phyloP scores from a whole-genome alignment of 2,113 vertebrate genomes.

The Nothocercus julius region DNA sequence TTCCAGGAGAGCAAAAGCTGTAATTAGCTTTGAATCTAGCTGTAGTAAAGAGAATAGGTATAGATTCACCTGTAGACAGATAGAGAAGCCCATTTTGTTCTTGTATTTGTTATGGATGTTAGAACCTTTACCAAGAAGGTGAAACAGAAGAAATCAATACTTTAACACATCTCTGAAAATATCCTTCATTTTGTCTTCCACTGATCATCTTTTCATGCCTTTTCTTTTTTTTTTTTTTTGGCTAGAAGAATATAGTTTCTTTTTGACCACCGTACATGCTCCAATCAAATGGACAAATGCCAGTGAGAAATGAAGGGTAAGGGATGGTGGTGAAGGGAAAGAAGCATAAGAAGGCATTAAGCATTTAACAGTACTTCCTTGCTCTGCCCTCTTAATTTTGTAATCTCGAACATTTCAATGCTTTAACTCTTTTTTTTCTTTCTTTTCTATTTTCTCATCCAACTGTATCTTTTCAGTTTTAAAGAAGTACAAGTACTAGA shows the following conservation, averaged over 20 bases:
- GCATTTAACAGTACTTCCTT: not conserved
- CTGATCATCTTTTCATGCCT: not conserved
- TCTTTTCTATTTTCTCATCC: not conserved
- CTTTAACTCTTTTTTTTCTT: not conserved
- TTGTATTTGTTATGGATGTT: not conserved
- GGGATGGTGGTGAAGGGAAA: not conserved
- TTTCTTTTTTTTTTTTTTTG: not conserved
- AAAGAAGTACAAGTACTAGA: not conserved
- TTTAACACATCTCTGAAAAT: not conserved
- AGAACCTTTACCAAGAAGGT: not conserved
- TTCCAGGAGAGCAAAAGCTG: conserved; percentile 42
- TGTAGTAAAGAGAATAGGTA: conserved; percentile 18
- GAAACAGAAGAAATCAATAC: not conserved
- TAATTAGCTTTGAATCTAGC: conserved; percentile 31
- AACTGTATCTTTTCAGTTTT: not conserved
- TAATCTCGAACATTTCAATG: not conserved
- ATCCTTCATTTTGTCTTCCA: not conserved
- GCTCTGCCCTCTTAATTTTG: not conserved
- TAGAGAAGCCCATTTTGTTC: conserved; percentile 18
- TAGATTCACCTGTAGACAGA: conserved; percentile 16
- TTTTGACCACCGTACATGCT: not conserved
- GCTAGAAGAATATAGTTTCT: not conserved
- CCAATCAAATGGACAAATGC: not conserved
- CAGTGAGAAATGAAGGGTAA: not conserved
- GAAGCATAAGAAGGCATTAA: not conserved